phyloP scores from a whole-genome alignment of 2,888 invertebrate genomes.

The Plebejus argus region DNA sequence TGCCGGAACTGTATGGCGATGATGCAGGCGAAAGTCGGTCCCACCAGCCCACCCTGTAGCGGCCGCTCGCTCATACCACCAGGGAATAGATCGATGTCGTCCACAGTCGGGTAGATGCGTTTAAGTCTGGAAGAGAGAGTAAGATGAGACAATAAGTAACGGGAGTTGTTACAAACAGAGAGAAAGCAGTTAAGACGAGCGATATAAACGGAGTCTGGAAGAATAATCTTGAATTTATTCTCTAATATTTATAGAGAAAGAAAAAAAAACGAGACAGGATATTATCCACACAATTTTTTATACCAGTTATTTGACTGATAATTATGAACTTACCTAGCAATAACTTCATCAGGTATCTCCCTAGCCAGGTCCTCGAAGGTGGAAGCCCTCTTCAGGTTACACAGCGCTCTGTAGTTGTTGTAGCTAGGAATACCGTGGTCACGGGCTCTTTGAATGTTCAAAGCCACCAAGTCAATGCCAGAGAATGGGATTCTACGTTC shows the following conservation, averaged over 20 bases:
- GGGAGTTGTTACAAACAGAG: no score
- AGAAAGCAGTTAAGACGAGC: no score
- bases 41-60: slow-evolving; percentile 94
- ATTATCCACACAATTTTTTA: neutral
- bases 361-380: slow-evolving; percentile 93
- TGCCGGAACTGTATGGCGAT: slow-evolving; percentile 97
- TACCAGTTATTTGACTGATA: neutral
- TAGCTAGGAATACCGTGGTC: slow-evolving; percentile 95
- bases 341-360: slow-evolving; percentile 92
- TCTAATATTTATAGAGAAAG: no score
- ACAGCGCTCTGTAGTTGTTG: slow-evolving; percentile 94
- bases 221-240: no score
- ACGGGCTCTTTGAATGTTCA: slow-evolving; percentile 93
- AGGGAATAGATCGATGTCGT: slow-evolving; percentile 97
- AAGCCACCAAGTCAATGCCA: slow-evolving; percentile 94
- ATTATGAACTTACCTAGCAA: slow-evolving; percentile 71
- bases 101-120: slow-evolving; percentile 92
- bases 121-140: slow-evolving; percentile 78
- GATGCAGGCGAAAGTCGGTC: slow-evolving; percentile 96
- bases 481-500: slow-evolving; percentile 94
- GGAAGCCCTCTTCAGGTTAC: slow-evolving; percentile 91
- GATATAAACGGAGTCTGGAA: no score
- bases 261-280: neutral
- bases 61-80: slow-evolving; percentile 95
- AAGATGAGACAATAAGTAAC: neutral